Base-by-base conservation (phyloP, 2,113 vertebrate species). In the Rhinolophus sinicus region DNA sequence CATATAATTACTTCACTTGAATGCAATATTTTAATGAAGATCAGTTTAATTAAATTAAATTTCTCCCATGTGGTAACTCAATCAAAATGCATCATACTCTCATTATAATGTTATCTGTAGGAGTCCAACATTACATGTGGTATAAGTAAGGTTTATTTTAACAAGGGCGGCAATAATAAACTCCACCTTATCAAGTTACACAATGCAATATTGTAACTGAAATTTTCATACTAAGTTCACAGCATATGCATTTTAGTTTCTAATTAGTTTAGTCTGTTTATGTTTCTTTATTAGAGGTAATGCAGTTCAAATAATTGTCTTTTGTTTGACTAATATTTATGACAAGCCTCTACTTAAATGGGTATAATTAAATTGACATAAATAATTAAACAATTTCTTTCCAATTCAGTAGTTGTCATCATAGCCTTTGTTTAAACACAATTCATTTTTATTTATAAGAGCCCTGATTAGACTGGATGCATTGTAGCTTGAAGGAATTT, bases 41-140 rank as follows among this genome's bases (percentile, higher is more conserved):
- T 89, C 96, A 98, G 96, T 98, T 98, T 98, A 99, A 99, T 99
- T 98, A 98, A 98, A 98, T 99, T 98, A 99, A 98, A 98, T 98
- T 98, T 98, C 96, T 98, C 98, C 98, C 98, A 94, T 97, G 98
- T 98, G 98, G 98, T 98, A 98, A 98, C 96, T 99, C 97, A 98
- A 98, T 98, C 98, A 98, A 98, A 98, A 99, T 98, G 98, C 98
- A 98, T 98, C 98, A 97, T 93, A 90, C 76, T 85, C 98, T 99
- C 98, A 98, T 98, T 98, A 99, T 95, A 98, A 98, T 97, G 95
- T 97, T 98, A 98, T 98, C 98, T 6, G 98, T 98, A 98, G 98
- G 98, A 98, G 98, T 98, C 98, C 97, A 98, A 97, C 93, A 70
- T 86, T 93, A 1, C 97, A 98, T 98, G 97, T 98, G 93, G 93